phyloP scores from a whole-genome alignment of 2,113 vertebrate genomes.

The Grammatotria lemairii region DNA sequence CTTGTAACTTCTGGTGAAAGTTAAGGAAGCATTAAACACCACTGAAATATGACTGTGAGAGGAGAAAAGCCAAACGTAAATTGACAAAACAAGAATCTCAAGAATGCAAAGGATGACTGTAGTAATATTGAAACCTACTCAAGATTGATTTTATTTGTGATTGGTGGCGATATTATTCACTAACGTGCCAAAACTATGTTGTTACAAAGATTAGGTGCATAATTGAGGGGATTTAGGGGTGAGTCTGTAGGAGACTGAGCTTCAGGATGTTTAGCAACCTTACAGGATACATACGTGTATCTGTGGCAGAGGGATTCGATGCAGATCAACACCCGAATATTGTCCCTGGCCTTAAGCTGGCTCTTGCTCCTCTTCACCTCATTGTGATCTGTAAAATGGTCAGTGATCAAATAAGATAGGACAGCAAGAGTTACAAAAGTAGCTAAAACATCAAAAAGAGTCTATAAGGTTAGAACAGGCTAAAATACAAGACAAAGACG shows the following conservation, averaged over 20 bases:
- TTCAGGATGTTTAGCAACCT: not conserved
- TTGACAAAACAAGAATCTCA: not conserved
- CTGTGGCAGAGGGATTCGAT: conserved; percentile 90
- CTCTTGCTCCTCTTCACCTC: conserved; percentile 80
- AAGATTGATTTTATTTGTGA: not conserved
- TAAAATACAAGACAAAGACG: not conserved
- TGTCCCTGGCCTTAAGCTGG: conserved; percentile 80
- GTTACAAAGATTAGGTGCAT: not conserved
- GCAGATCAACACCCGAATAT: conserved; percentile 85
- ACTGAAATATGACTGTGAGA: conserved; percentile 1
- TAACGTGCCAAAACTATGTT: conserved; percentile 28
- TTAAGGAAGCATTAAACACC: conserved; percentile 24
- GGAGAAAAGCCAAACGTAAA: not conserved
- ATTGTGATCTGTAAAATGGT: conserved; percentile 75
- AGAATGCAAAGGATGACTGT: not conserved
- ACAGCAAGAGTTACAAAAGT: not conserved
- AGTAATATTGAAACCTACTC: not conserved
- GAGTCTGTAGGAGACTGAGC: not conserved
- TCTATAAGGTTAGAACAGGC: not conserved
- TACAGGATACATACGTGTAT: conserved; percentile 77
- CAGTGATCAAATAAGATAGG: not conserved
- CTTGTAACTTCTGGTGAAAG: conserved; percentile 51
- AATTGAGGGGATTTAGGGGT: not conserved
- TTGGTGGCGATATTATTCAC: not conserved
- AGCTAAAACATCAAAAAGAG: not conserved